Evolutionary conservation across 1,140 invertebrate genomes (phyloP).

Genomic region (Pseudomyrmex gracilis): DNA sequence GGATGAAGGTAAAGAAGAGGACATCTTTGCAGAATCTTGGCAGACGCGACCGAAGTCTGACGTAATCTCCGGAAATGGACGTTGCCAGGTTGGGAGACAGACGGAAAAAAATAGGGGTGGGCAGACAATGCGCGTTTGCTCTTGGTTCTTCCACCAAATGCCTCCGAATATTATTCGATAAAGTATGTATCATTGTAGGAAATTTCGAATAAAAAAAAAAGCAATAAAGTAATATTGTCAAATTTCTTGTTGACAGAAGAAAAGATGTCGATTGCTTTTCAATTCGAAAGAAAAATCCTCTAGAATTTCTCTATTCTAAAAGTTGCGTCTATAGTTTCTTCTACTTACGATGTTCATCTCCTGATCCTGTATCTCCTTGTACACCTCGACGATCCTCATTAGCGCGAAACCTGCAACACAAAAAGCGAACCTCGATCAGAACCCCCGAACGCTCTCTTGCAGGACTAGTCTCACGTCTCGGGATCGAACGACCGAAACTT

Average conservation of each 20-base stretch:
- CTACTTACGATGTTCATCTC: slow-evolving; percentile 96
- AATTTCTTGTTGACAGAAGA: background rate
- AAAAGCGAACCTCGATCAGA: slow-evolving; percentile 63
- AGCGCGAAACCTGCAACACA: slow-evolving; percentile 92
- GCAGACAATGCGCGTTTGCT: slow-evolving; percentile 52
- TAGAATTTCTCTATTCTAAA: background rate
- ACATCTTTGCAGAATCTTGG: slow-evolving; percentile 66
- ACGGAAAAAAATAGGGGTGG: slow-evolving; percentile 44
- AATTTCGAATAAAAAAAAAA: background rate
- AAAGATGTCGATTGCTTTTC: too few species aligned
- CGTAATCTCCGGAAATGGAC: slow-evolving; percentile 68
- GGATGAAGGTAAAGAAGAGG: slow-evolving; percentile 20
- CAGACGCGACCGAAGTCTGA: slow-evolving; percentile 66
- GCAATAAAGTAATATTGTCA: background rate
- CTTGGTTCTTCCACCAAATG: slow-evolving; percentile 20
- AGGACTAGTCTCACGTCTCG: slow-evolving; percentile 19
- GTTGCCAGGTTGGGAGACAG: slow-evolving; percentile 1
- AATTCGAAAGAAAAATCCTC: background rate
- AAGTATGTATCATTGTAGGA: background rate
- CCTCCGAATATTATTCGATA: slow-evolving; percentile 39
- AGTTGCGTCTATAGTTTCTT: background rate
- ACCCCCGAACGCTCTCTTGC: slow-evolving; percentile 42
- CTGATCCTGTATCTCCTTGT: slow-evolving; percentile 96
- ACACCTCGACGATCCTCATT: slow-evolving; percentile 96
- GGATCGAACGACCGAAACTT: slow-evolving; percentile 77